Evolutionary conservation across 2,113 vertebrate genomes (phyloP), one percentile per base, ranked within the genome.

Genomic region (Cyrtonyx montezumae): DNA sequence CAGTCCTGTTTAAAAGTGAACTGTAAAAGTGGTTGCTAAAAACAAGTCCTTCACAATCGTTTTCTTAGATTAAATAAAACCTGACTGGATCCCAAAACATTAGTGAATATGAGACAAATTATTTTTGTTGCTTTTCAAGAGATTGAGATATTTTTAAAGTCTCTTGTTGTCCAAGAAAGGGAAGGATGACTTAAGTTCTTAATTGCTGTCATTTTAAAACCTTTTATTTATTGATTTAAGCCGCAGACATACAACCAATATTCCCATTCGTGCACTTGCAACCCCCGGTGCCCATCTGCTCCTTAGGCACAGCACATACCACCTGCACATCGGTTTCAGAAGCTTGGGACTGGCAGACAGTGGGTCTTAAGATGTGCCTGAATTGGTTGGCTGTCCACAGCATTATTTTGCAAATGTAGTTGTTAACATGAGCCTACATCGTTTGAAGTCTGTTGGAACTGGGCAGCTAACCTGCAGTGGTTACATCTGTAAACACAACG

Each of bases 21-120:
- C 93, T 94, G 93, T 87, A 87, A 26, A 87, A 40, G 79, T 87
- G 90, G 93, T 92, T 94, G 84, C 90, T 84, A 92, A 71, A 79
- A 79, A 84, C 30, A 77, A 73, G 37, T 84, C 48, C 81, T 78
- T 43, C 46, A 37, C 43, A 73, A 6, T 25, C 37, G 17, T 82
- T 80, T 78, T 36, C 32, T 76, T 78, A 53, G 61, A 21, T n/a
- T 25, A n/a, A 77, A 46, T n/a, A 78, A 58, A 74, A 68, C 19
- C 42, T 74, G 23, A 20, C 3, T 0, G 0, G 36, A 87, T 79
- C 67, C 55, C 63, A 69, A 87, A 63, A 10, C 0, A 1, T 55
- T 37, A 62, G 82, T 49, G 73, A 78, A 73, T 58, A 15, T 20
- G 32, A 75, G 68, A 75, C 30, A 25, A 42, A 22, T 20, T 30